Evolutionary conservation across 2,888 invertebrate genomes (phyloP), one percentile per base, ranked within the genome.

Genomic region (Polietes domitor): DNA sequence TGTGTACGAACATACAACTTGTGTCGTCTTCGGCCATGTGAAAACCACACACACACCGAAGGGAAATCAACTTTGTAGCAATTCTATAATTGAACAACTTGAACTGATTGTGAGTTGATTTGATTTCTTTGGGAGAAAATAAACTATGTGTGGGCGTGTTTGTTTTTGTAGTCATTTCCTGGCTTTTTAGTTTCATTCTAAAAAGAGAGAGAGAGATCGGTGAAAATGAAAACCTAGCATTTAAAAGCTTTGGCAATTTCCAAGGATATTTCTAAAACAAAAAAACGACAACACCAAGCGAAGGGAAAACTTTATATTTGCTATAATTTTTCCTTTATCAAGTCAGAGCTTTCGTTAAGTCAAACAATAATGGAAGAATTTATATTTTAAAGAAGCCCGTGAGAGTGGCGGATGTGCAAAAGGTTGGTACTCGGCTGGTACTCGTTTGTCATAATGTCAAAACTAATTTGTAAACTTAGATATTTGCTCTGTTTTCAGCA

Each of bases 401-500:
- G 15, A 2, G 1, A 6, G n/a, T n/a, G n/a, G 5, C 47, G 1
- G 47, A 47, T 1, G 15, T 50, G 9, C 32, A n/a, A n/a, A n/a
- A n/a, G n/a, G 50, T 70, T n/a, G 47, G n/a, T n/a, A n/a, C 9
- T 1, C 15, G 1, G 47, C 47, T 2, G 3, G 1, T 1, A 3
- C 1, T 1, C 12, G 1, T 9, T 37, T 12, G 37, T 37, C 47
- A 47, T 61, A 47, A 50, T 74, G 80, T 61, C 55, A 19, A 41
- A 71, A 80, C 75, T 61, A 75, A 75, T 75, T 61, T 68, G 70
- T 79, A 21, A 58, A 61, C 50, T 41, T 72, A 15, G 21, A 24
- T 17, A 17, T 70, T 12, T 9, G 6, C 12, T 2, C 15, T 2
- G n/a, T n/a, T n/a, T 47, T 12, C n/a, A 41, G 15, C 9, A 41